Percentiles rank a stretch among this genome's conserved stretches.
Conservation (phyloP, 2,113 vertebrate genomes). For the Sylvicapra grimmia region DNA sequence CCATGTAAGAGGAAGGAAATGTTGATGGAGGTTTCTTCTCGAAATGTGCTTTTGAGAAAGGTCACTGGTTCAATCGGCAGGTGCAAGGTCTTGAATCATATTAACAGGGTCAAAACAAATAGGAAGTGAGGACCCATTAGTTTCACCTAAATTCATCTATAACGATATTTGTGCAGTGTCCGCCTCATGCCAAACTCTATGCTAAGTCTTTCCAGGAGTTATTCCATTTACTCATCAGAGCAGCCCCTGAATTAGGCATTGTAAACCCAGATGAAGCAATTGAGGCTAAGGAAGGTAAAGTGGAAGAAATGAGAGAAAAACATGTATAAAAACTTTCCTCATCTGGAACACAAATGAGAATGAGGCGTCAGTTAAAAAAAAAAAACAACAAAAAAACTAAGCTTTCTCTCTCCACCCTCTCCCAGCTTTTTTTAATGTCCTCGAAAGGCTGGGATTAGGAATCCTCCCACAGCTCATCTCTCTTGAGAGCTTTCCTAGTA, state of each 20-base stretch:
- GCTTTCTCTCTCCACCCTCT: constrained; percentile 46
- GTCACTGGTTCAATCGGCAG: not conserved
- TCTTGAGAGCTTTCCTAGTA: constrained; percentile 41
- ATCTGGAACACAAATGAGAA: constrained; percentile 34
- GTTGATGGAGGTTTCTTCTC: not conserved
- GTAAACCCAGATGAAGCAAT: not conserved
- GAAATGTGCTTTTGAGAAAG: not conserved
- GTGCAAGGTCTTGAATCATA: not conserved
- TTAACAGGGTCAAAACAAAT: not conserved
- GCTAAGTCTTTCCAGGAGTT: not conserved
- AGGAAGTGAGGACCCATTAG: not conserved
- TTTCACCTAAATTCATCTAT: not conserved
- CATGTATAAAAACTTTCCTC: not conserved
- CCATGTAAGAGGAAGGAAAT: not conserved
- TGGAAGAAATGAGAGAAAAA: not conserved
- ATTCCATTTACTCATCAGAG: not conserved
- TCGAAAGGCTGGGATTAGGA: constrained; percentile 48
- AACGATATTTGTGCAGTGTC: not conserved
- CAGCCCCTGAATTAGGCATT: not conserved
- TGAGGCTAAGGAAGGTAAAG: not conserved
- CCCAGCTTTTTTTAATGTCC: constrained; percentile 43
- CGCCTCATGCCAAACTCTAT: not conserved
- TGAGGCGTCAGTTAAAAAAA: not conserved
- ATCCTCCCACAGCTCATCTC: constrained; percentile 59
- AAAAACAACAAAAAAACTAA: constrained; percentile 34